These are phyloP conservation scores for Hystrix cristata DNA, from an alignment of 2,113 vertebrate genomes.

Conservation along the genomic window DNA sequence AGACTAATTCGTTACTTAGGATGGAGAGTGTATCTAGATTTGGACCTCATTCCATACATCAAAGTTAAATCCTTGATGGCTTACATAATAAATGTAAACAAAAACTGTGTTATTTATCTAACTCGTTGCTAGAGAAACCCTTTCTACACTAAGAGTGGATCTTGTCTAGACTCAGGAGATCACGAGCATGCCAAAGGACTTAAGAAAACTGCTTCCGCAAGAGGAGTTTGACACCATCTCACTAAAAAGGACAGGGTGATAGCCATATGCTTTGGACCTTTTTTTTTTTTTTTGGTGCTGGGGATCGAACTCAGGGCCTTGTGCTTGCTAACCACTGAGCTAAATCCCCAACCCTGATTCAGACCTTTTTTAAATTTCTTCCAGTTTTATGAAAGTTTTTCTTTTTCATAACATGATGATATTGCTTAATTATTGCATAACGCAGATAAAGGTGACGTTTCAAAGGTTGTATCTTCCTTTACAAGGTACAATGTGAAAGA, in stretches of 20 bases:
- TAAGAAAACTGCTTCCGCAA: neutral
- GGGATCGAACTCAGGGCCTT: no score
- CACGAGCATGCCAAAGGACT: neutral
- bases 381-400: neutral
- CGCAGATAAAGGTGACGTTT: neutral
- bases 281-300: no score
- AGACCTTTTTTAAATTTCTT: neutral
- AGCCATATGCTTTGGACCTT: accelerated
- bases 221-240: neutral
- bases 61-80: neutral
- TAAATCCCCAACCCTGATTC: no score
- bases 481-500: neutral
- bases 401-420: neutral
- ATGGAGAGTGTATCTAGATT: neutral
- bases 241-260: no score
- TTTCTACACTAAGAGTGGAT: neutral
- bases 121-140: neutral
- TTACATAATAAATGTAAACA: neutral
- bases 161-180: neutral
- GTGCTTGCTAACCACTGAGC: no score
- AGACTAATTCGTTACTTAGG: neutral
- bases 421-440: neutral
- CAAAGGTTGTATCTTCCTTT: neutral
- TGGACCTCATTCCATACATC: neutral
- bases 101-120: neutral